phyloP scores from a whole-genome alignment of 2,113 vertebrate species.

The Cariama cristata region DNA sequence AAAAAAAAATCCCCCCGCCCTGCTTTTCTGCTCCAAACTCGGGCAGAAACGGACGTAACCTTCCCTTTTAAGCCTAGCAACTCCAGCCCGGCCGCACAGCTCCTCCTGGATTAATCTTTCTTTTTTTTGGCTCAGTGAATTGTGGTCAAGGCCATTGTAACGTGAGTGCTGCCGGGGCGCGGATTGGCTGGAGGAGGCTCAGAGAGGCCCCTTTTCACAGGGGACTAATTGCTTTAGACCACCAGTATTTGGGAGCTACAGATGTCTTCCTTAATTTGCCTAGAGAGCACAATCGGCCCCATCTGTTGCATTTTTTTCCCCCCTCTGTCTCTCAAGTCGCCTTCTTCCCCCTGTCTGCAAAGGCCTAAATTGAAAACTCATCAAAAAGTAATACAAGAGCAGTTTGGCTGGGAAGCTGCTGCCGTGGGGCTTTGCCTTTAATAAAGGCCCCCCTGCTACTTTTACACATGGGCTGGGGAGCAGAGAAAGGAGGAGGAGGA shows the following conservation, averaged over 20 bases:
- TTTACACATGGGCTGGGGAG: conserved; percentile 83
- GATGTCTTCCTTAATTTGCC: conserved; percentile 99
- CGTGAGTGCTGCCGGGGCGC: conserved; percentile 86
- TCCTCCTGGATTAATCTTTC: conserved; percentile 89
- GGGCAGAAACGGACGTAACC: conserved; percentile 70
- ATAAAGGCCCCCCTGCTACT: conserved; percentile 90
- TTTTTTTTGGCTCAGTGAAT: conserved; percentile 89
- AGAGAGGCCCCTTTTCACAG: conserved; percentile 90
- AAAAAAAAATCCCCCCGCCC: background rate
- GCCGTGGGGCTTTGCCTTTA: conserved; percentile 85
- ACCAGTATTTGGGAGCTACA: conserved; percentile 93
- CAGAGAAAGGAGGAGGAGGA: conserved; percentile 76
- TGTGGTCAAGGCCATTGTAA: conserved; percentile 95
- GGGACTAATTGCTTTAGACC: conserved; percentile 94
- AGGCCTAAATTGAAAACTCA: conserved; percentile 98
- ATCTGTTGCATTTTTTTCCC: conserved; percentile 96
- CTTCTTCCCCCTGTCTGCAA: conserved; percentile 88
- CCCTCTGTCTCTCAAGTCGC: conserved; percentile 74
- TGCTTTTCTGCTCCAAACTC: conserved; percentile 30
- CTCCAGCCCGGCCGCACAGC: conserved; percentile 78
- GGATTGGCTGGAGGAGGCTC: conserved; percentile 89
- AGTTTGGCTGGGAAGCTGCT: conserved; percentile 92
- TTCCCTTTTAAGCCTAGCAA: conserved; percentile 77
- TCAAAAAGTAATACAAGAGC: conserved; percentile 99
- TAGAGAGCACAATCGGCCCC: conserved; percentile 96